Evolutionary conservation across 2,888 invertebrate genomes (phyloP), one percentile per base, ranked within the genome.

Genomic region (Nemapogon koenigi): DNA sequence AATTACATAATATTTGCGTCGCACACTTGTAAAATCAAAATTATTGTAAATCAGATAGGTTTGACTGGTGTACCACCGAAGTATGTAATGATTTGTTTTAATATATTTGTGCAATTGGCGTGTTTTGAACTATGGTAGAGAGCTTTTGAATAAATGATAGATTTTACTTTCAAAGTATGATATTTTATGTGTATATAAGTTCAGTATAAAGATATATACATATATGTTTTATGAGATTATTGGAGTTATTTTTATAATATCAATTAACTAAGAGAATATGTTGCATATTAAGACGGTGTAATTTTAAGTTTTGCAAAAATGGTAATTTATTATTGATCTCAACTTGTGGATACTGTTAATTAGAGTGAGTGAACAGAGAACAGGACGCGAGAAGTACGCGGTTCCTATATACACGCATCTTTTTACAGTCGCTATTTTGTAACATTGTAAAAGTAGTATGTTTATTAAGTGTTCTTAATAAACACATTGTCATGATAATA

Each of bases 381-480:
- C 30, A 30, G 15, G 14, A 15, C 15, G 15, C 31, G n/a, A 16
- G 6, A 16, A 14, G 31, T 16, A 14, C 8, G 7, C n/a, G n/a
- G 17, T 31, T 16, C 10, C 16, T 2, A n/a, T n/a, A n/a, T n/a
- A n/a, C n/a, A n/a, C n/a, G n/a, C 22, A 22, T 40, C 42, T 43
- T 37, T 47, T 55, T 57, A 53, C 53, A 55, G 53, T 59, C 65
- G 68, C 69, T 70, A 72, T 70, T 69, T 63, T 68, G 64, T 62
- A 57, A 56, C 53, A 57, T 58, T 64, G 61, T 72, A 65, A 66
- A 53, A 62, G 64, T 68, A 68, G 68, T 56, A 62, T 52, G 59
- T 66, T 66, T 63, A 64, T 55, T 69, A 69, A 66, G 64, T 69
- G 73, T 75, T 73, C 72, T 57, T 41, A 39, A 35, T 72, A 71